Evolutionary conservation across 2,797 vertebrate genomes (phyloP).

Genomic region (Acipenser oxyrinchus): DNA sequence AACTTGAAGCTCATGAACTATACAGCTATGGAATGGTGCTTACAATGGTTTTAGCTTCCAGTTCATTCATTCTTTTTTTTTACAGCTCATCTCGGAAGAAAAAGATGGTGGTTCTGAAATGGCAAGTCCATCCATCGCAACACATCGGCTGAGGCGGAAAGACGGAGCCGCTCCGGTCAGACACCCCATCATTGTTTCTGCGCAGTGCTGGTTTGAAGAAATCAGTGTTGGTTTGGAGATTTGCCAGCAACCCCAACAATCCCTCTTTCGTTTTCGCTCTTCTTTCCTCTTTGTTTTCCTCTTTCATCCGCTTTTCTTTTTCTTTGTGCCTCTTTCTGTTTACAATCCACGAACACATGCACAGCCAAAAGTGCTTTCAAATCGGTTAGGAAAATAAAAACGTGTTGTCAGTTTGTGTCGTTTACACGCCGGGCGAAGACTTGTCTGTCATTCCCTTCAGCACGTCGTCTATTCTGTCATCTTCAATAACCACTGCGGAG

Average conservation of each 20-base stretch:
- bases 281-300: conserved; percentile 31
- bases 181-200: conserved; percentile 54
- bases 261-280: conserved; percentile 30
- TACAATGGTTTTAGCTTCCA: conserved; percentile 52
- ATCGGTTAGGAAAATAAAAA: conserved; percentile 72
- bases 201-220: conserved; percentile 48
- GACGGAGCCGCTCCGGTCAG: conserved; percentile 41
- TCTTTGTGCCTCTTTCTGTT: conserved; percentile 36
- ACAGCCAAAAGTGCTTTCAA: conserved; percentile 79
- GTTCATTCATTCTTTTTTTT: conserved; percentile 37
- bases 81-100: conserved; percentile 55
- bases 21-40: conserved; percentile 59
- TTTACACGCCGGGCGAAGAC: conserved; percentile 91
- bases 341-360: conserved; percentile 75
- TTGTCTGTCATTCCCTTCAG: conserved; percentile 97
- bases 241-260: conserved; percentile 73
- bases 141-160: conserved; percentile 50
- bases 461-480: conserved; percentile 98
- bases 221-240: conserved; percentile 68
- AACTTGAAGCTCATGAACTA: conserved; percentile 50
- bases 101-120: conserved; percentile 55
- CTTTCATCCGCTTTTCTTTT: conserved; percentile 29
- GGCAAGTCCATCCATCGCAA: conserved; percentile 59
- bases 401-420: conserved; percentile 63
- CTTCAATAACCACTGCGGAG: conserved; percentile 91